Base-by-base conservation (phyloP, 2,113 vertebrate genomes). In the Caloenas nicobarica region DNA sequence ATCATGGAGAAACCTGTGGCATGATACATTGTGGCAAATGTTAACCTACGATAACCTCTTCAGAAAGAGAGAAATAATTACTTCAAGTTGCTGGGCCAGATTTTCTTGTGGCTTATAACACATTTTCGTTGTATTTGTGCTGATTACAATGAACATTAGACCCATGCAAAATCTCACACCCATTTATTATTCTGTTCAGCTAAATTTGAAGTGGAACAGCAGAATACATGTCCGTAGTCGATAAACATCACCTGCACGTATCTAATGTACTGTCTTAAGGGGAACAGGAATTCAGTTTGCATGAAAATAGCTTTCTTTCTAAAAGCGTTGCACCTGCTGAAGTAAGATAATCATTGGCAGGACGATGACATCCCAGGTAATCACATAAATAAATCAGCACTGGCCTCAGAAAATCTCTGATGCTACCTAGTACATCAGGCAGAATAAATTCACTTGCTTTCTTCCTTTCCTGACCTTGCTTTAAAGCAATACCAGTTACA, bases 351-450 rank as follows among this genome's bases (percentile, higher is more conserved):
- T 86, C 64, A 38, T 11, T 46, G 81, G 71, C 61, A 36, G 65
- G 66, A 76, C 85, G 69, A 87, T 25, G 29, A 86, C 51, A 56
- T 94, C 71, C 78, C 56, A 34, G 11, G 33, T 68, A 84, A 88
- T 58, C 82, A 57, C 87, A 88, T 96, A 82, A 95, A 92, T 95
- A 96, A 97, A 94, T 94, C 48, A 92, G 82, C 87, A 81, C 56
- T 9, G 42, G 70, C 54, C 73, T 42, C 40, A 60, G 70, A 96
- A 94, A 89, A 92, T 80, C 87, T 97, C 94, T 85, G 46, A 70
- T 76, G 50, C 51, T 82, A 38, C 70, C 61, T 93, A 74, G 24
- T 36, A 80, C 77, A 96, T 94, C 51, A 85, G 60, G 74, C 50
- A 36, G 44, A 58, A 96, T 72, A 72, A 26, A 62, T 14, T 81